Base-by-base conservation (phyloP, 2,888 invertebrate species). In the Sepiola atlantica region DNA sequence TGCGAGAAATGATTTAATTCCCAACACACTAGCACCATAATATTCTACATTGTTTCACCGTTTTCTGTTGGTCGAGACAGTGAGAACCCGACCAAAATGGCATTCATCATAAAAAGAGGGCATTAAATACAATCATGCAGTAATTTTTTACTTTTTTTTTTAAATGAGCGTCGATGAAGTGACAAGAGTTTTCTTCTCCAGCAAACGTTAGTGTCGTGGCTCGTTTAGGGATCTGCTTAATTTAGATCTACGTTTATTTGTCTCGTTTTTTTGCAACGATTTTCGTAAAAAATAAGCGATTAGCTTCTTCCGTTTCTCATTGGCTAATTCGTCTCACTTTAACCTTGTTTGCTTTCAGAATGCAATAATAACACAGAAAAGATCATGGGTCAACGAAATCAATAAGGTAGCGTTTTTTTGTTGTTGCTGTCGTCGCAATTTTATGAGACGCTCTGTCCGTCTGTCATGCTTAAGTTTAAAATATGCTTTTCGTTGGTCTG, bases 351-450 rank as follows among this genome's bases (percentile, higher is more conserved):
- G 77, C 77, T 77, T 61, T 77, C 77, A n/a, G n/a, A 77, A n/a
- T 77, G 77, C 32, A 77, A 77, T 77, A 77, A 77, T 32, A 77
- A 61, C 61, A 61, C n/a, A n/a, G 77, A 32, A 77, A 77, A 77
- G 77, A 77, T 77, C 77, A 77, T 77, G 77, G 77, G 77, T 77
- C n/a, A 77, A 77, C 77, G 77, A 77, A 77, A 77, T 77, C 77
- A 77, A 77, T 77, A 77, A 77, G 16, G 77, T 24, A 6, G 10
- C 24, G 14, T 8, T n/a, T n/a, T 77, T n/a, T 32, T 77, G 4
- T n/a, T 20, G n/a, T 77, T n/a, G 28, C 18, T 20, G n/a, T 18
- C 4, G 2, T 2, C n/a, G n/a, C n/a, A 32, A 77, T n/a, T n/a
- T n/a, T 77, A 77, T 77, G n/a, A n/a, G 16, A 77, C n/a, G n/a